Evolutionary conservation across 2,888 invertebrate genomes (phyloP), one percentile per base, ranked within the genome.

Genomic region (Agriopis marginaria): DNA sequence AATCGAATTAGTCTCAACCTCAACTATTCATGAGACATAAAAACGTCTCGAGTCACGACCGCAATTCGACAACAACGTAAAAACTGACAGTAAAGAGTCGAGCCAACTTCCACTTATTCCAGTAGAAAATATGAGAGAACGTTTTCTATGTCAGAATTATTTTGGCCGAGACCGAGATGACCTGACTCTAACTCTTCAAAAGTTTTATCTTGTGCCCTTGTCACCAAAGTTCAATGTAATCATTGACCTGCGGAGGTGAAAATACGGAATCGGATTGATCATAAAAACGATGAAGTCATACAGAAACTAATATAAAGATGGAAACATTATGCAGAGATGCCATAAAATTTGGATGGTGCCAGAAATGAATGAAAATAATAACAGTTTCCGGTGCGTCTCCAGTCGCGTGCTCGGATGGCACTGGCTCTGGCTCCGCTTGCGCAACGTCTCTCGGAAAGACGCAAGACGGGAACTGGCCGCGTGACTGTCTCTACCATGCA

Each of bases 401-500:
- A 79, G 86, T 86, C 86, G 86, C 86, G 86, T 88, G 89, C 85
- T 80, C 79, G 77, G 81, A 79, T 77, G 77, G 78, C 77, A 77
- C 78, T 76, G 76, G 12, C 76, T 75, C 75, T 73, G 75, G 12
- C 76, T 75, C 75, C 74, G 75, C 77, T 86, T 86, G 83, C 86
- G 87, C 84, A 88, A 87, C 79, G 49, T 54, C 77, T 79, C 77
- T 84, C 83, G 84, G 82, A 86, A 84, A 82, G 80, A 66, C 76
- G 80, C 80, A 82, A 85, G 77, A 83, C 84, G 83, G 87, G 87
- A 87, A 87, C 87, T 82, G 76, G 79, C 80, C 79, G 79, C 78
- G 78, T 79, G 81, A 80, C 81, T 83, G 83, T 86, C 82, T 82
- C 79, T 83, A 81, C 82, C 79, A 77, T 81, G 77, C 76, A 76